Percentiles rank a stretch among this genome's conserved stretches.
These are phyloP conservation scores for Limnephilus lunatus DNA, from an alignment of 2,888 invertebrate species.

Conservation along the genomic window DNA sequence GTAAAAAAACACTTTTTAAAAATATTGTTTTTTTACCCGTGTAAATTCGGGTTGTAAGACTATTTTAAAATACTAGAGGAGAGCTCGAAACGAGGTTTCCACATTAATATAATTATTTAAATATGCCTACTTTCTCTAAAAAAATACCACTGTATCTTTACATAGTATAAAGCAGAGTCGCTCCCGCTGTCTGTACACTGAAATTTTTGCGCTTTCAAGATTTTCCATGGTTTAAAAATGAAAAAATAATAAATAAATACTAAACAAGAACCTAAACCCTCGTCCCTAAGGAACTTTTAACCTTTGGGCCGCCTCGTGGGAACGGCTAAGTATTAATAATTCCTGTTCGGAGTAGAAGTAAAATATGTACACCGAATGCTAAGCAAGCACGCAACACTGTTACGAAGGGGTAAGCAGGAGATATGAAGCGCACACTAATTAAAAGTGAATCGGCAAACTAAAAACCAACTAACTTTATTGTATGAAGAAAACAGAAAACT, in stretches of 20 bases:
- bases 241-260: not conserved
- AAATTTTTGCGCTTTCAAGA: no score
- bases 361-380: slow-evolving; percentile 9
- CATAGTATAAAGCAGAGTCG: no score
- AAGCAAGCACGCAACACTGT: slow-evolving; percentile 13
- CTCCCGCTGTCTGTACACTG: no score
- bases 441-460: not conserved
- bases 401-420: not conserved
- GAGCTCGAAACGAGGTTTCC: no score
- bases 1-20: no score
- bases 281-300: slow-evolving; percentile 23
- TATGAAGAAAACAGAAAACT: not conserved
- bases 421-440: not conserved
- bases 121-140: no score
- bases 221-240: not conserved
- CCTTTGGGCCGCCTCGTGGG: slow-evolving; percentile 28
- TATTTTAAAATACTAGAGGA: no score
- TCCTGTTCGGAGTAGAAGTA: slow-evolving; percentile 23
- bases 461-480: not conserved
- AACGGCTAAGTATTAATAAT: slow-evolving; percentile 16
- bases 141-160: no score
- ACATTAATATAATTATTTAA: no score
- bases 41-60: no score
- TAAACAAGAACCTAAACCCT: not conserved
- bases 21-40: no score